Conservation (phyloP, 2,797 vertebrate genomes). For the Loris lydekkerianus region DNA sequence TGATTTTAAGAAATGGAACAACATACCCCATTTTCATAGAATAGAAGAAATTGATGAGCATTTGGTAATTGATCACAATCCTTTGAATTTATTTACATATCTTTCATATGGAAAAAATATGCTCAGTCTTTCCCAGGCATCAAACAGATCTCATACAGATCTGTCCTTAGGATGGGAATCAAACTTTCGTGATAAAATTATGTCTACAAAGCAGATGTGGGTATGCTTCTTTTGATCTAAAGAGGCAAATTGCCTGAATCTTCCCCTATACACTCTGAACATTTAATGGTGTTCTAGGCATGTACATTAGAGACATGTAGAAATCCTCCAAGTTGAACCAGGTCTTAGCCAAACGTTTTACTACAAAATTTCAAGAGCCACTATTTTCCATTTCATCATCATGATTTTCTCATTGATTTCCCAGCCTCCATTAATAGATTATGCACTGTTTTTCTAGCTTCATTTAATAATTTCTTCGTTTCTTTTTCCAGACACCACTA, state of each 20-base stretch:
- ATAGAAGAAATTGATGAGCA: neutral
- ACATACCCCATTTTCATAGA: neutral
- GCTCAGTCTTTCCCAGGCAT: neutral
- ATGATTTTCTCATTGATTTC: neutral
- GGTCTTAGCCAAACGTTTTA: neutral
- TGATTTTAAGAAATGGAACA: neutral
- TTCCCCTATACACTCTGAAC: accelerated
- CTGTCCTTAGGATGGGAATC: neutral
- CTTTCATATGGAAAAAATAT: neutral
- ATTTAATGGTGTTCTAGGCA: neutral
- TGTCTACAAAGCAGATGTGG: neutral
- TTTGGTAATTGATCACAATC: neutral
- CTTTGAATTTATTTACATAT: neutral
- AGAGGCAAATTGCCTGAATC: neutral
- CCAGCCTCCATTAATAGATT: neutral
- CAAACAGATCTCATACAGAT: neutral
- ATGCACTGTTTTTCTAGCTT: neutral
- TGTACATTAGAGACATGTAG: neutral
- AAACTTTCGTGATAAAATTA: neutral
- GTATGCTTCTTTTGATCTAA: neutral
- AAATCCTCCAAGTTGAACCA: neutral
- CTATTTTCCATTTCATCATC: neutral
- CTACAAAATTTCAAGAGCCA: neutral
- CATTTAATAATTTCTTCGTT: neutral
- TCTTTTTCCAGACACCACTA: neutral